Percentiles rank a stretch among this genome's conserved stretches.
Evolutionary conservation across 2,888 invertebrate species (phyloP).

Genomic region (Caenorhabditis virilis): DNA sequence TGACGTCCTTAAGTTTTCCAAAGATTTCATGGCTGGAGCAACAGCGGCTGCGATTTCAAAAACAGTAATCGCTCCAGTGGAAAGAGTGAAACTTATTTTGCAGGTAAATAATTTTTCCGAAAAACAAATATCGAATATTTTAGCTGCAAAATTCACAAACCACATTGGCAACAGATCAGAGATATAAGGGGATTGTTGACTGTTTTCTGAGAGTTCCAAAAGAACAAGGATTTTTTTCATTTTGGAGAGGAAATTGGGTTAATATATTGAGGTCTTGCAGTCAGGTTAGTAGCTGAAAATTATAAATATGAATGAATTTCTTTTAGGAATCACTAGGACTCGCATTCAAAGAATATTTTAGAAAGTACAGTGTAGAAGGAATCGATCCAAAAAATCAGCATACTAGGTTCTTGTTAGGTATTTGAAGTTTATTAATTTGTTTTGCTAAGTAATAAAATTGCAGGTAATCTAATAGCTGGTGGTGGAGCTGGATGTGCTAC

Average conservation of each 20-base stretch:
- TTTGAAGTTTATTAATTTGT: too few species aligned
- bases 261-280: conserved; percentile 71
- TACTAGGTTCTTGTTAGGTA: conserved; percentile 44
- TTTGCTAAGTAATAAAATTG: conserved; percentile 6
- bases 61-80: conserved; percentile 91
- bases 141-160: conserved; percentile 83
- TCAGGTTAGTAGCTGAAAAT: conserved; percentile 45
- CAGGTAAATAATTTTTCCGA: conserved; percentile 77
- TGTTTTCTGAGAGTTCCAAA: conserved; percentile 68
- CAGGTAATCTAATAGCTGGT: conserved; percentile 82
- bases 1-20: conserved; percentile 45
- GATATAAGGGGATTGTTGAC: conserved; percentile 82
- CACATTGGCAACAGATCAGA: conserved; percentile 76
- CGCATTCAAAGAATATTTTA: conserved; percentile 66
- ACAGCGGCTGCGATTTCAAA: conserved; percentile 90
- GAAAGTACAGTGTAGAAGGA: conserved; percentile 53
- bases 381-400: conserved; percentile 47
- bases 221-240: conserved; percentile 69
- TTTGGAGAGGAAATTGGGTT: conserved; percentile 73
- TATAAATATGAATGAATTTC: neutral
- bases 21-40: conserved; percentile 76
- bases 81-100: conserved; percentile 88
- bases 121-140: too few species aligned
- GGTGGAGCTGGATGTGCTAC: conserved; percentile 92
- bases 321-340: conserved; percentile 63